Evolutionary conservation across 2,888 invertebrate genomes (phyloP), one percentile per base, ranked within the genome.

Genomic region (Drosophila neutralis): DNA sequence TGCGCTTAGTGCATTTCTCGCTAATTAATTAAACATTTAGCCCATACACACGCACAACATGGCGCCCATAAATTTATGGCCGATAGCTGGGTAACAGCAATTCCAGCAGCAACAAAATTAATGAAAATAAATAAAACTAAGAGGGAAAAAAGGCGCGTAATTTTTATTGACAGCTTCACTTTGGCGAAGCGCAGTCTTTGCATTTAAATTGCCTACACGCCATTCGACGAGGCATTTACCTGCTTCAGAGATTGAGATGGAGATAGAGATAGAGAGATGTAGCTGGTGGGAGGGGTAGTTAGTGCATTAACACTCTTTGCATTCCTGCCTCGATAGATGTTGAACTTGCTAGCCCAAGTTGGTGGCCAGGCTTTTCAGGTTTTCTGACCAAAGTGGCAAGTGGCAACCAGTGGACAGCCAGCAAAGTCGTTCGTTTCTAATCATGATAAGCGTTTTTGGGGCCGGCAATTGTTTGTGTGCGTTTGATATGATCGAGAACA

Each of bases 121-220:
- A 60, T 45, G 59, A 49, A 45, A 56, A 58, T 57, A 67, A 56
- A 52, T 45, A 71, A 52, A 60, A 36, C 24, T n/a, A 53, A 38
- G n/a, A 42, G 38, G 18, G 52, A 56, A 66, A 74, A 65, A 59
- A 49, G 21, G 75, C 83, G 81, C 80, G 86, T 89, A 87, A 89
- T 87, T 84, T 87, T 78, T 86, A 88, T 89, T 87, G 88, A 87
- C 90, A 89, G 86, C 88, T 78, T 89, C 80, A 87, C 85, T 87
- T 82, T 68, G 72, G 59, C 56, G 35, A 52, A 59, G 58, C 21
- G 61, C 38, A 38, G 54, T 33, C 73, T 87, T 87, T 89, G 87
- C 86, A 84, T 87, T 87, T 87, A 87, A 87, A 87, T 89, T 87
- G 85, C 77, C 87, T 80, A 82, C 82, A 84, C 89, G 90, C 86